These are phyloP conservation scores for Calephelis perditalis DNA, from an alignment of 2,888 invertebrate genomes.

Conservation along the genomic window DNA sequence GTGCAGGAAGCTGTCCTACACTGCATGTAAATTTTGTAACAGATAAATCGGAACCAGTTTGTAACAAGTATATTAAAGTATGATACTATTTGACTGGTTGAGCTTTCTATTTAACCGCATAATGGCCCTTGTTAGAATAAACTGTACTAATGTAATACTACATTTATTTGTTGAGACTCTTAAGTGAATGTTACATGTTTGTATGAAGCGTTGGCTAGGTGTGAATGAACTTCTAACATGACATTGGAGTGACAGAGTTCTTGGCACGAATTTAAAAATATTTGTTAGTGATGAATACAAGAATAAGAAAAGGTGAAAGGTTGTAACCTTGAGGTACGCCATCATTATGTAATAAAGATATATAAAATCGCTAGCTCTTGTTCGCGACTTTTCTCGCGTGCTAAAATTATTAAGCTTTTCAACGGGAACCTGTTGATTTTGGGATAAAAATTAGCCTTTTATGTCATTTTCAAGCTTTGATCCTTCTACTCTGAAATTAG, in stretches of 20 bases:
- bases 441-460: too few species aligned
- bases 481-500: too few species aligned
- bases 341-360: too few species aligned
- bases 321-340: too few species aligned
- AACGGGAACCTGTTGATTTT: too few species aligned
- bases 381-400: too few species aligned
- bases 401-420: too few species aligned
- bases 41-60: constrained; percentile 27
- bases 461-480: too few species aligned
- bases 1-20: constrained; percentile 29
- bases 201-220: constrained; percentile 4
- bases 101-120: constrained; percentile 11
- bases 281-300: neutral
- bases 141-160: constrained; percentile 5
- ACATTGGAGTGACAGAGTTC: constrained; percentile 2
- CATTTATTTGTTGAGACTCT: constrained; percentile 1
- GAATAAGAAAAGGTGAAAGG: constrained; percentile 1
- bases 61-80: constrained; percentile 25
- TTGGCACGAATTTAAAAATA: constrained; percentile 2
- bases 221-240: constrained; percentile 8
- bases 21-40: constrained; percentile 24
- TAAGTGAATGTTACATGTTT: constrained; percentile 11
- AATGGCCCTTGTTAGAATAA: constrained; percentile 10
- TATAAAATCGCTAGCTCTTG: too few species aligned
- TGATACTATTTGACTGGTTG: constrained; percentile 3